Base-by-base conservation (phyloP, 53 echinoderm and acorn worm genomes). In the Echinometra lucunter region DNA sequence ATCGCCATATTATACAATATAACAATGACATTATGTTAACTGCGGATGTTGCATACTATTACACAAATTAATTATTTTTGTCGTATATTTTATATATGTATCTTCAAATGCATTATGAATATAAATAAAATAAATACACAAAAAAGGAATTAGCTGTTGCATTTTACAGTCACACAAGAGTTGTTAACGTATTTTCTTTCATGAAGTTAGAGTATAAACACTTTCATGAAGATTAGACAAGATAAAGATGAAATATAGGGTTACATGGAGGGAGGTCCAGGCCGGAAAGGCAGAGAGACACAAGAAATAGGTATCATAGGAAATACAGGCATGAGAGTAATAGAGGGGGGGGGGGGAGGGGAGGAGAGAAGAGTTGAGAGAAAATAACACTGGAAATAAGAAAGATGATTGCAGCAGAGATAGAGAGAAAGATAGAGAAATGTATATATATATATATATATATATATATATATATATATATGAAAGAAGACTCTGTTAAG, bases 11-110 rank as follows among this genome's bases (percentile, higher is more conserved):
- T 49, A 49, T 89, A 55, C 83, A 83, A 35, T 89, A 89, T 89
- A 57, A 89, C 89, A 89, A 23, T 83, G 83, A 82, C 57, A 30
- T 57, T 35, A 55, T 57, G 27, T 49, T 53, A 28, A 28, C 57
- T 89, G 28, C 57, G 17, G n/a, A 58, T 57, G 35, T 89, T 89
- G 44, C 89, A 89, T 37, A 34, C 38, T 56, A 89, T 89, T 89
- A 89, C 34, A 89, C 89, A 89, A 91, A 66, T 38, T 47, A 91
- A 37, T 37, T 91, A 91, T 91, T 91, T 91, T 91, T 91, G 91
- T 91, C 91, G 40, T 91, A 91, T 91, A 91, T 91, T 91, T 91
- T 91, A 67, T 91, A 91, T 44, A 66, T 91, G 91, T 91, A 91
- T 57, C 53, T 89, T 89, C 89, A 89, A 56, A 89, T 91, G 91